Conservation (phyloP, 2,113 vertebrate species). For the Podarcis raffonei region DNA sequence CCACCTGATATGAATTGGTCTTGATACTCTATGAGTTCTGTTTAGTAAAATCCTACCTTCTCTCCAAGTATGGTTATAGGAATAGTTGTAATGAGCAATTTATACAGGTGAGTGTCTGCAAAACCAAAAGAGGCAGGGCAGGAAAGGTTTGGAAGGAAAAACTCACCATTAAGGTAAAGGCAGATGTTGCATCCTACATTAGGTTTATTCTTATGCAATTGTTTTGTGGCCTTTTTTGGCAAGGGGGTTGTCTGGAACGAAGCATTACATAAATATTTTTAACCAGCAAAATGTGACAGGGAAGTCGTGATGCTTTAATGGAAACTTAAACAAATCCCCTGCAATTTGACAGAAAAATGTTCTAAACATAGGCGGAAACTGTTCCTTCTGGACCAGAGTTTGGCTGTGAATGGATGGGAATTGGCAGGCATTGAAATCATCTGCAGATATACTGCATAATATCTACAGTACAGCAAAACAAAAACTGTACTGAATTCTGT, state of each 20-base stretch:
- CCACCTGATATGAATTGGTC: neutral
- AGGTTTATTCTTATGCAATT: neutral
- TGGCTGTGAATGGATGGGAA: constrained; percentile 58
- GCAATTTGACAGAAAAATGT: constrained; percentile 60
- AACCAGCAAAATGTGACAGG: constrained; percentile 56
- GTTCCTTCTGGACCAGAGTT: constrained; percentile 56
- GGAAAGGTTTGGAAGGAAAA: neutral
- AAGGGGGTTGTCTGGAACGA: constrained; percentile 51
- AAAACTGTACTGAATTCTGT: constrained; percentile 3
- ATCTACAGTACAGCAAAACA: constrained; percentile 30
- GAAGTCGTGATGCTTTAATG: constrained; percentile 47
- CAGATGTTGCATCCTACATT: neutral
- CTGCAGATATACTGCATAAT: constrained; percentile 36
- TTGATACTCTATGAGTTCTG: neutral
- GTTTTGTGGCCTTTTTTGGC: constrained; percentile 39
- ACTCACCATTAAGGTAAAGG: neutral
- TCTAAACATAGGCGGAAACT: constrained; percentile 23
- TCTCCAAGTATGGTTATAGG: neutral
- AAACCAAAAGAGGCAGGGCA: neutral
- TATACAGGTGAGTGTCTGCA: neutral
- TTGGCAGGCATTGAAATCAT: constrained; percentile 66
- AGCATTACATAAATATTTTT: constrained; percentile 59
- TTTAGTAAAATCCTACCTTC: neutral
- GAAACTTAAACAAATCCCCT: constrained; percentile 49
- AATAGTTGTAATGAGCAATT: neutral